Conservation (phyloP, 1,140 invertebrate species). For the Neuroterus valhalla region DNA sequence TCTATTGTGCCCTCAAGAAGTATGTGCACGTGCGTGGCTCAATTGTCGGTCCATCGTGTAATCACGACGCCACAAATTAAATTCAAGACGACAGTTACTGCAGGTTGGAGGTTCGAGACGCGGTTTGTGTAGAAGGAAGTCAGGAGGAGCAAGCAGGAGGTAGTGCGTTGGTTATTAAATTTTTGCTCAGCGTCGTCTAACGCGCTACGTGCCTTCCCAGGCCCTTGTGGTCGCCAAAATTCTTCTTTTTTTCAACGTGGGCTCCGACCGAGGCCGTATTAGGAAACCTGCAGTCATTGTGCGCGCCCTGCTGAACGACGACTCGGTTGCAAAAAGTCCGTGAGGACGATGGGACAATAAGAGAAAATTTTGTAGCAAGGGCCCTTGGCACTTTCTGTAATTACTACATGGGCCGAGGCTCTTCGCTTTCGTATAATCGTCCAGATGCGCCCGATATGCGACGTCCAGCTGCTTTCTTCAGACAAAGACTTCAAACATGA, state of each 20-base stretch:
- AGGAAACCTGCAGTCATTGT: constrained; percentile 41
- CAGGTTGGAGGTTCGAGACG: constrained; percentile 19
- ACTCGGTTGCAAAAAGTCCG: constrained; percentile 19
- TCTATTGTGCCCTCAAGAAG: constrained; percentile 28
- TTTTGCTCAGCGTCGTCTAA: constrained; percentile 27
- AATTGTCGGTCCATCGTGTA: constrained; percentile 28
- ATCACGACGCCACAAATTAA: constrained; percentile 30
- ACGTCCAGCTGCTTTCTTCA: constrained; percentile 10
- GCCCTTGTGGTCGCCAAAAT: constrained; percentile 29
- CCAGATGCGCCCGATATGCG: neutral
- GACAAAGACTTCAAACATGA: neutral
- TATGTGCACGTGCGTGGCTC: constrained; percentile 29
- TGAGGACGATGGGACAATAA: constrained; percentile 10
- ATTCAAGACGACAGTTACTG: constrained; percentile 28
- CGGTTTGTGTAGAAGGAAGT: constrained; percentile 19
- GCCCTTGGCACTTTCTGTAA: constrained; percentile 14
- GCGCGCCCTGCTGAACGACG: constrained; percentile 19
- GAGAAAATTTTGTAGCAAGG: constrained; percentile 22
- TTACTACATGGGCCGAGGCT: neutral
- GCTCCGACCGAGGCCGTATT: constrained; percentile 33
- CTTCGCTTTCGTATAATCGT: constrained; percentile 23
- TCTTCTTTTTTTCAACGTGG: constrained; percentile 34
- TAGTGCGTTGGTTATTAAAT: constrained; percentile 31
- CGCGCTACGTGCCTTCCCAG: constrained; percentile 22
- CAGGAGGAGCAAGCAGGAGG: neutral